Evolutionary conservation across 2,113 vertebrate genomes (phyloP), one percentile per base, ranked within the genome.

Genomic region (Nothobranchius furzeri): DNA sequence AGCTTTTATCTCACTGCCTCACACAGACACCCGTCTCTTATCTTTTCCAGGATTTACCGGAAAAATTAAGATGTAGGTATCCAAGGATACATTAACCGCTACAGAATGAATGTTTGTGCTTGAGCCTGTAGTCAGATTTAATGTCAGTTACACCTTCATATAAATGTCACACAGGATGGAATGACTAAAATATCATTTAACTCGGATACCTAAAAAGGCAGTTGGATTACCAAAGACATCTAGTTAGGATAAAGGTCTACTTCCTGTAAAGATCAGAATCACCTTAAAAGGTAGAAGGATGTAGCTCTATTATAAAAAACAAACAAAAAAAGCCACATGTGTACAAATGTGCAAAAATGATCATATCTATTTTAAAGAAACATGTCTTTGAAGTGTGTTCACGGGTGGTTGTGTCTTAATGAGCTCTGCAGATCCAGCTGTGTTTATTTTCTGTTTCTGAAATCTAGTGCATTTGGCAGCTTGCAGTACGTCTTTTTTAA

Each of bases 361-460:
- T 13, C 37, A 68, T 71, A 51, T 64, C 74, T 50, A 36, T 13
- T 60, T 66, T 9, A 35, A 36, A 11, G 3, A 53, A 43, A 60
- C 42, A 12, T 6, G 7, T 79, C 42, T 75, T 45, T 68, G 54
- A 55, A 53, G 59, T 67, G 52, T 37, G 8, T 45, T 45, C 20
- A 9, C 49, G 36, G 61, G 15, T 42, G 35, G 17, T 4, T 57
- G 36, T 12, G 51, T 67, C 12, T 55, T 76, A 78, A 83, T 69
- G 67, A 85, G 60, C 66, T 73, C 68, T 48, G 50, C 40, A 13
- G 55, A 76, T 67, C 56, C 42, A 51, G 4, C 35, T 67, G 48
- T 76, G 75, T 81, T 55, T 81, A 20, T 43, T 78, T 78, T 84
- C 63, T 42, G 47, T 78, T 46, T n/a, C 56, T 78, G 58, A 54